These are phyloP conservation scores for Pseudorectes ferrugineus DNA, from an alignment of 2,113 vertebrate genomes.

Conservation along the genomic window DNA sequence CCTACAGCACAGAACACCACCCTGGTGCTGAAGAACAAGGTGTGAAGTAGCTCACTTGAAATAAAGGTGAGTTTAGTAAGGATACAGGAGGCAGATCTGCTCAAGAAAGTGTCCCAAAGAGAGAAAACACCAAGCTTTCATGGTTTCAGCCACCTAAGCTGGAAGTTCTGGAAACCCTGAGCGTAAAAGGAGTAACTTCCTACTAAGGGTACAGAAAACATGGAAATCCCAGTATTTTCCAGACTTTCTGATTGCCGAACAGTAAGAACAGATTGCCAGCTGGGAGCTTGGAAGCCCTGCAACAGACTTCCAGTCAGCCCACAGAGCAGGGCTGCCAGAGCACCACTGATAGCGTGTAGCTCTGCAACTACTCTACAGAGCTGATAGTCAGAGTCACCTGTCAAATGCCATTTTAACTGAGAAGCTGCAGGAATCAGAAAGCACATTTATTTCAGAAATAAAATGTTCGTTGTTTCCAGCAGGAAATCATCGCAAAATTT, in stretches of 20 bases:
- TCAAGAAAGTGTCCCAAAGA: neutral
- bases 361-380: neutral
- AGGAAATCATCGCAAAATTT: neutral
- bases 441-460: neutral
- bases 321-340: neutral
- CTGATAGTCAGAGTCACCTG: neutral
- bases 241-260: neutral
- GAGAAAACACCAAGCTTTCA: neutral
- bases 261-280: neutral
- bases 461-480: neutral
- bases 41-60: neutral
- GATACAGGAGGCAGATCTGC: neutral
- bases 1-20: neutral
- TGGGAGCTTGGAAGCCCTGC: neutral
- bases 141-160: neutral
- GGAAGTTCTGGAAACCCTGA: neutral
- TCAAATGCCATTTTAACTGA: conserved; percentile 29
- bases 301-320: neutral
- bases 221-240: conserved; percentile 14
- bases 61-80: neutral
- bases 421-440: neutral
- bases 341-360: neutral
- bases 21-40: neutral
- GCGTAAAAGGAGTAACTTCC: neutral
- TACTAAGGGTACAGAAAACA: neutral